These are phyloP conservation scores for Cyanistes caeruleus DNA, from an alignment of 2,113 vertebrate species.

Conservation along the genomic window DNA sequence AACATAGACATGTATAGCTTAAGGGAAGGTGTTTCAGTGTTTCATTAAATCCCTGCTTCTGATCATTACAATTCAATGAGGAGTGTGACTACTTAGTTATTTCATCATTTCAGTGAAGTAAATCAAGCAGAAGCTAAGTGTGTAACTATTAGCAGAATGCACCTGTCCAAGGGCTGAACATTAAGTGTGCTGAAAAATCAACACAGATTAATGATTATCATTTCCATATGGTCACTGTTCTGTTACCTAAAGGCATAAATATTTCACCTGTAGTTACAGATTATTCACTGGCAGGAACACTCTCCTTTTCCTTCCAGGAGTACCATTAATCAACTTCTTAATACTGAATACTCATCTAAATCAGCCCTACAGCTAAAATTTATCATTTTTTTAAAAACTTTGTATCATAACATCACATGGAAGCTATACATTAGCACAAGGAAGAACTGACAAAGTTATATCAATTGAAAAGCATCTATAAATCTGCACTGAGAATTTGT, in stretches of 20 bases:
- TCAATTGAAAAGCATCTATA: not conserved
- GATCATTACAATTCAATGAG: not conserved
- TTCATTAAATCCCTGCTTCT: not conserved
- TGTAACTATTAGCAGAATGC: not conserved
- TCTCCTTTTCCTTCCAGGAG: not conserved
- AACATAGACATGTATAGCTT: not conserved
- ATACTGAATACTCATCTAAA: not conserved
- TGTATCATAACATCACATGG: not conserved
- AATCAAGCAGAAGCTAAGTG: not conserved
- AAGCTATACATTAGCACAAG: not conserved
- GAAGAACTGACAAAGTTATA: not conserved
- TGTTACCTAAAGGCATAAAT: not conserved
- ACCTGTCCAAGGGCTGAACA: not conserved
- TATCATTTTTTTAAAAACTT: conserved; percentile 10
- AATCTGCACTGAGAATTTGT: not conserved
- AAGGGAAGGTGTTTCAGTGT: not conserved
- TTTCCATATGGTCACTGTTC: not conserved
- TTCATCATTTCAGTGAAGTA: not conserved
- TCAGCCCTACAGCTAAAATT: not conserved
- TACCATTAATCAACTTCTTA: not conserved
- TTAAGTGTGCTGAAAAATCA: not conserved
- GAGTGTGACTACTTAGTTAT: not conserved
- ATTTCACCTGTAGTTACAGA: not conserved
- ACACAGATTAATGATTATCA: not conserved
- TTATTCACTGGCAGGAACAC: not conserved